These are phyloP conservation scores for Chloroceryle aenea DNA, from an alignment of 2,113 vertebrate species.

Conservation along the genomic window DNA sequence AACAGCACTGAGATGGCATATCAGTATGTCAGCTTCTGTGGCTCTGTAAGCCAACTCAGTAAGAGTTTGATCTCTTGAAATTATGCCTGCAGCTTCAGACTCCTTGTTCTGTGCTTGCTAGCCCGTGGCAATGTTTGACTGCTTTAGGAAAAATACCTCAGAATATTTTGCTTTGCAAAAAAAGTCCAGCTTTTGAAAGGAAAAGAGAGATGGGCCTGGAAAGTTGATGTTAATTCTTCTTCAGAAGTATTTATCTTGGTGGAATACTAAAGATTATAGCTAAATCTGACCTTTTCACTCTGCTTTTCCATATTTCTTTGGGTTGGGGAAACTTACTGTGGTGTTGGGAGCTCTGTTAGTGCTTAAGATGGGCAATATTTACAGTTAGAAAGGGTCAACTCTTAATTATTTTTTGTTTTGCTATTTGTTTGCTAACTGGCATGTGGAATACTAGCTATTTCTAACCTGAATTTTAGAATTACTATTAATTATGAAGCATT, in stretches of 20 bases:
- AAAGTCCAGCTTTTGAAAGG: background rate
- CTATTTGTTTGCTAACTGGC: constrained; percentile 26
- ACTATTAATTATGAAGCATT: constrained; percentile 44
- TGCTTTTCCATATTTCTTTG: background rate
- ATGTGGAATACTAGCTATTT: constrained; percentile 13
- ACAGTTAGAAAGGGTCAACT: background rate
- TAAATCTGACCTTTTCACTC: background rate
- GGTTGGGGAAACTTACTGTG: background rate
- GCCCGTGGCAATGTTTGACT: background rate
- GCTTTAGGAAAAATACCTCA: background rate
- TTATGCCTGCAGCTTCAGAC: background rate
- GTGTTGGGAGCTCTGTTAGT: background rate
- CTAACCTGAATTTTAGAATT: constrained; percentile 14
- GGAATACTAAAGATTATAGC: background rate
- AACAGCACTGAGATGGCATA: background rate
- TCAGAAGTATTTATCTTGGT: background rate
- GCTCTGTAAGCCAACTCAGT: background rate
- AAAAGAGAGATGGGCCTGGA: background rate
- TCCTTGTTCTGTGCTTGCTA: background rate
- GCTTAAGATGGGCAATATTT: background rate
- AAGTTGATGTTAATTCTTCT: background rate
- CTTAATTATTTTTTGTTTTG: background rate
- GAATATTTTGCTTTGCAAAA: background rate
- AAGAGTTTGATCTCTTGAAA: background rate
- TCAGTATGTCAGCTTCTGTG: background rate